Conservation (phyloP, 2,888 invertebrate genomes). For the Drosophila fungiperda region DNA sequence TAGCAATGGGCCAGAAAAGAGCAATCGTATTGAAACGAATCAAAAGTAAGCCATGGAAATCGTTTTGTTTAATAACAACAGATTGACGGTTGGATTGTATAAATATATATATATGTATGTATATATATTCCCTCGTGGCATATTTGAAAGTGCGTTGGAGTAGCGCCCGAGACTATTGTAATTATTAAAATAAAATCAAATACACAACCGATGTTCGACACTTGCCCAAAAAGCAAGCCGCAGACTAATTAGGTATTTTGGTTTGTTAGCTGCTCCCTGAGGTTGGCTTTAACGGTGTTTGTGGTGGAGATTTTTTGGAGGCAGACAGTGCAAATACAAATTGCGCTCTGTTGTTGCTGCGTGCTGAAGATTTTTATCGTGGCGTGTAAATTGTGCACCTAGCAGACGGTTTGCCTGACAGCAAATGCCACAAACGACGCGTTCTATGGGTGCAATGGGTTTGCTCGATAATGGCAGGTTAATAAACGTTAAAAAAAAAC, state of each 20-base stretch:
- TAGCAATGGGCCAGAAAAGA: constrained; percentile 37
- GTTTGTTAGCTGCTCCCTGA: constrained; percentile 25
- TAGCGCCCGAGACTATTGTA: constrained; percentile 24
- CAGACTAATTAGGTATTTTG: constrained; percentile 65
- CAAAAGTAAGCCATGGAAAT: constrained; percentile 44
- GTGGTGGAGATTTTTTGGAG: constrained; percentile 4
- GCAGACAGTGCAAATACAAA: constrained; percentile 55
- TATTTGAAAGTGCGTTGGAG: constrained; percentile 56
- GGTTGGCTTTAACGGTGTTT: constrained; percentile 14
- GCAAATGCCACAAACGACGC: constrained; percentile 16
- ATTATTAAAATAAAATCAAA: constrained; percentile 76
- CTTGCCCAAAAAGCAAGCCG: constrained; percentile 20
- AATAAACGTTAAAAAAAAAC: constrained; percentile 72
- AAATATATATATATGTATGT: background rate
- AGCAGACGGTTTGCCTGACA: constrained; percentile 41
- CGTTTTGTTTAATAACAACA: constrained; percentile 49
- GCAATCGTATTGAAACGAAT: constrained; percentile 35
- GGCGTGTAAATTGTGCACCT: constrained; percentile 63
- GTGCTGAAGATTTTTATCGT: constrained; percentile 71
- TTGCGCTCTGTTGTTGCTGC: constrained; percentile 63
- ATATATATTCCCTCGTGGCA: constrained; percentile 17
- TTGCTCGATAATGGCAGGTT: constrained; percentile 69
- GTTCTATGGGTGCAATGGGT: constrained; percentile 44
- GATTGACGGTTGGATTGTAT: background rate
- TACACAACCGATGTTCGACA: constrained; percentile 54